A percentile compares a stretch with the other conserved stretches of the same genome.
These are phyloP conservation scores for Diadophis punctatus DNA, from an alignment of 2,113 vertebrate genomes.

Conservation along the genomic window DNA sequence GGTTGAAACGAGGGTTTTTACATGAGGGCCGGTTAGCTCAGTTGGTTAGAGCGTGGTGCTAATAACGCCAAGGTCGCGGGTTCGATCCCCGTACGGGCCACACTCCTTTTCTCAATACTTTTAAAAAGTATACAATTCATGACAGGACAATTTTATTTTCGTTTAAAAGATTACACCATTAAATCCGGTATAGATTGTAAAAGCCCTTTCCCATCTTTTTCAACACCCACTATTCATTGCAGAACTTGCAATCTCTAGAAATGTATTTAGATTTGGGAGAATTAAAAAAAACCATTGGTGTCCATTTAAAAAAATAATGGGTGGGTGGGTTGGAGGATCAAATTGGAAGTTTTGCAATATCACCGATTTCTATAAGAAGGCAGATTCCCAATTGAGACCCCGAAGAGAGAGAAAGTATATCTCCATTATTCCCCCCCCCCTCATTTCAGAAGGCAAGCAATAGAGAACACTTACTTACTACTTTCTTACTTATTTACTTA, in stretches of 20 bases:
- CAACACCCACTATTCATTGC: background rate
- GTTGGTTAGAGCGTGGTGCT: background rate
- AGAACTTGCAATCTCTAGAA: background rate
- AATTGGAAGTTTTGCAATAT: background rate
- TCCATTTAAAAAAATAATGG: background rate
- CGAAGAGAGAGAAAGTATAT: background rate
- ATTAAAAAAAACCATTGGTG: background rate
- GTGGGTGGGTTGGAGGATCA: accelerated
- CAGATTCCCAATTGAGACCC: background rate
- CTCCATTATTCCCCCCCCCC: background rate
- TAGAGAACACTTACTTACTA: background rate
- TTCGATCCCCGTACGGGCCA: background rate
- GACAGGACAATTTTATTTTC: background rate
- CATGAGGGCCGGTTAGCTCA: background rate
- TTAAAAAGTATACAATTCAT: background rate
- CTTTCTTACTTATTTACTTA: background rate
- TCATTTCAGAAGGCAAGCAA: background rate
- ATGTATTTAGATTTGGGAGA: background rate
- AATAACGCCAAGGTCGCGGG: background rate
- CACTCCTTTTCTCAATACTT: accelerated
- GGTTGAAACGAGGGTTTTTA: accelerated
- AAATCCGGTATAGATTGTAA: background rate
- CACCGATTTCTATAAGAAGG: background rate
- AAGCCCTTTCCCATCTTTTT: background rate
- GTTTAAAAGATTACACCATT: background rate